Conservation (phyloP, 2,888 invertebrate species). For the Incurvaria masculella region DNA sequence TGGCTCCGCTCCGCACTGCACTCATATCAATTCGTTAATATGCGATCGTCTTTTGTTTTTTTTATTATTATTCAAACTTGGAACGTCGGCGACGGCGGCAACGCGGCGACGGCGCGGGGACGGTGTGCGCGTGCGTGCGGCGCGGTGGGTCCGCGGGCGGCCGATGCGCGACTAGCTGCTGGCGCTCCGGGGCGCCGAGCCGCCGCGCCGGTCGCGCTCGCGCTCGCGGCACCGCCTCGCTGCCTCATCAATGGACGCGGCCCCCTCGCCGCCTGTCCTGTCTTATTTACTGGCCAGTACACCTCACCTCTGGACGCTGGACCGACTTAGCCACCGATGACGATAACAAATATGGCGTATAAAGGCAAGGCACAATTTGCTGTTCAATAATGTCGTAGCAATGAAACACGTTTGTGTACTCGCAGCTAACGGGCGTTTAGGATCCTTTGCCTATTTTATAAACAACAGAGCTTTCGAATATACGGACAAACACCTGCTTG, state of each 20-base stretch:
- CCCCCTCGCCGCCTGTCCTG: background rate
- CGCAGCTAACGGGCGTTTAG: too few species aligned
- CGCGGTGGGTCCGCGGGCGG: slow-evolving; percentile 21
- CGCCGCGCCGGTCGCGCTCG: slow-evolving; percentile 32
- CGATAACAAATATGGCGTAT: too few species aligned
- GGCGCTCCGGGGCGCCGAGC: slow-evolving; percentile 41
- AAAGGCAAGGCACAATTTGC: too few species aligned
- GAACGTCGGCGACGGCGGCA: background rate
- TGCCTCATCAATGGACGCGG: slow-evolving; percentile 4
- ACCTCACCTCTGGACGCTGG: too few species aligned
- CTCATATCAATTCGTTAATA: background rate
- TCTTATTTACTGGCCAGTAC: too few species aligned
- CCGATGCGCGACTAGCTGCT: slow-evolving; percentile 20
- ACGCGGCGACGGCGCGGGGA: background rate
- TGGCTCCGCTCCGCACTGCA: background rate
- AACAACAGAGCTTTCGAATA: background rate
- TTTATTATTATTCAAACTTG: background rate
- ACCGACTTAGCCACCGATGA: too few species aligned
- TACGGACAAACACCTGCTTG: slow-evolving; percentile 42
- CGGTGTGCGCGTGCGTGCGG: slow-evolving; percentile 10
- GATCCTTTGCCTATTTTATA: too few species aligned
- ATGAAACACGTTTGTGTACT: too few species aligned
- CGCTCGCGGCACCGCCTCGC: slow-evolving; percentile 3
- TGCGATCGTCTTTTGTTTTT: background rate
- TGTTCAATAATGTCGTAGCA: too few species aligned